Evolutionary conservation across 2,797 vertebrate species (phyloP), one percentile per base, ranked within the genome.

Genomic region (Aeoliscus strigatus): DNA sequence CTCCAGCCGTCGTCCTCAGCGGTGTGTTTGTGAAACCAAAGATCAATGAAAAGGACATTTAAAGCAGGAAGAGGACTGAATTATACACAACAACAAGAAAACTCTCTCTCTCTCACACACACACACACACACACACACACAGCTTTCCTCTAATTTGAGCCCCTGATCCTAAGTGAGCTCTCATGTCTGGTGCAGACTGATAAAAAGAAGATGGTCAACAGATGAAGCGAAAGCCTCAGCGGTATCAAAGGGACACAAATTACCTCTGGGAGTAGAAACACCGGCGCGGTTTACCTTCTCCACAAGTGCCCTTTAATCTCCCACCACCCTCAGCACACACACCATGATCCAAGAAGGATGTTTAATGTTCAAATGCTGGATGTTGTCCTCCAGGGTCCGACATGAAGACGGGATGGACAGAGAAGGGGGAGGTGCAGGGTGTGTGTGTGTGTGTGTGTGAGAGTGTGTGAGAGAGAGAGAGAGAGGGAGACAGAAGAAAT

Each of bases 181-280:
- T 84, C 74, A 71, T 82, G 79, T 82, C 72, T 52, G 14, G 49
- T 50, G 26, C 43, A 68, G 70, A 47, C 80, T 86, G 82, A 88
- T 88, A 83, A 86, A 88, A 88, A 87, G 76, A 75, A 78, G 73
- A 75, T 75, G 83, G 80, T 83, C 71, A 75, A 79, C 58, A 68
- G 80, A 83, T 66, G 65, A 42, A 67, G 67, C 16, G 23, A n/a
- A 51, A 56, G 57, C 24, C 50, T 45, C 60, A 55, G 42, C 13
- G 40, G 51, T 67, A 80, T 82, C 75, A 80, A 80, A 81, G 63
- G 44, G 35, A 62, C 54, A 60, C 49, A 63, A 63, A 77, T 66
- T 70, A 77, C 68, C 69, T 72, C 50, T 61, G 59, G 55, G 46
- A 68, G 58, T 55, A 67, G 68, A 73, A 75, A 72, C 59, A 66